Percentiles rank a stretch among this genome's conserved stretches.
Evolutionary conservation across 2,113 vertebrate genomes (phyloP).

Genomic region (Nyctereutes procyonoides): DNA sequence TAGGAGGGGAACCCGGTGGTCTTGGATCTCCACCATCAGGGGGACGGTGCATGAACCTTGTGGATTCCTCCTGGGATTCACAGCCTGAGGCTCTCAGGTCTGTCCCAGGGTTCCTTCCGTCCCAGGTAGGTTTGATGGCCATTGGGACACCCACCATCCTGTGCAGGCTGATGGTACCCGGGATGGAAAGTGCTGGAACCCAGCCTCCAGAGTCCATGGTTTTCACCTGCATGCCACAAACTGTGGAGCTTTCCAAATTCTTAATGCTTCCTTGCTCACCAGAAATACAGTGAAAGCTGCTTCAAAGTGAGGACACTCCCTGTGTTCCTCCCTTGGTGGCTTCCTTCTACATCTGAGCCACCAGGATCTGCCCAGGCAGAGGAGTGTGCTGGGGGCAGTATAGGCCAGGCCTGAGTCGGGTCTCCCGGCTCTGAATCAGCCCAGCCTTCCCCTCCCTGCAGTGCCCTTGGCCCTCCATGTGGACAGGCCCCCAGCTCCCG

Average conservation of each 20-base stretch:
- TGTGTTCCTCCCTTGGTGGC: background rate
- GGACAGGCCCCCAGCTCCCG: constrained; percentile 53
- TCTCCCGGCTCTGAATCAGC: background rate
- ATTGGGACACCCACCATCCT: no score
- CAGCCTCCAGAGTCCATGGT: background rate
- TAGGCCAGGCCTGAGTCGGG: background rate
- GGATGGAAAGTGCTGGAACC: background rate
- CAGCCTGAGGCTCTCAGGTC: background rate
- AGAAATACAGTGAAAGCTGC: fast-evolving
- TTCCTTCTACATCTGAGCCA: fast-evolving
- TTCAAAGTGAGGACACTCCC: fast-evolving
- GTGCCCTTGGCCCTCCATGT: background rate
- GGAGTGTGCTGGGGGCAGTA: fast-evolving
- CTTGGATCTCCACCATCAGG: background rate
- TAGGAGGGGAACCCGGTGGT: background rate
- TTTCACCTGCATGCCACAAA: background rate
- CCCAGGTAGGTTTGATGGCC: background rate
- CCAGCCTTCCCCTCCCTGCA: background rate
- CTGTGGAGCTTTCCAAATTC: background rate
- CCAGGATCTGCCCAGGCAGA: background rate
- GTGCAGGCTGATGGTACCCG: background rate
- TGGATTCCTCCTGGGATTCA: background rate
- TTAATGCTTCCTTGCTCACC: background rate
- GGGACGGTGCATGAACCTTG: background rate
- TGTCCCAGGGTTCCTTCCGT: background rate